Evolutionary conservation across 2,113 vertebrate genomes (phyloP).

Genomic region (Narcine bancroftii): DNA sequence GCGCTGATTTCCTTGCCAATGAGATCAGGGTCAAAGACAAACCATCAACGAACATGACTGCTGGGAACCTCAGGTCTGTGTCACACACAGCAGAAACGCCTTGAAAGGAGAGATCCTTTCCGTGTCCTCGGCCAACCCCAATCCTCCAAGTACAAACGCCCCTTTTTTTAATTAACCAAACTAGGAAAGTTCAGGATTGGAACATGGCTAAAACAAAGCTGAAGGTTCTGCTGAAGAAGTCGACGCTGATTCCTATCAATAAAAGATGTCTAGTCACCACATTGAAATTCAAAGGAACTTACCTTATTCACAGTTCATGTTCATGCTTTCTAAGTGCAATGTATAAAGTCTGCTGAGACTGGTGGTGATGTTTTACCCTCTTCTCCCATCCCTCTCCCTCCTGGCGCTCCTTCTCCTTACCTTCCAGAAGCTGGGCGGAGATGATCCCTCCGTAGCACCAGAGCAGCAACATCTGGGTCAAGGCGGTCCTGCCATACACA

Average conservation of each 20-base stretch:
- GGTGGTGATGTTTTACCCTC: background rate
- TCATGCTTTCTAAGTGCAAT: background rate
- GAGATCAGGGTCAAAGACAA: background rate
- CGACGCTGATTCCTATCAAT: background rate
- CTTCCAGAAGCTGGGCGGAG: conserved; percentile 11
- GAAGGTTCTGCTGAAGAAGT: background rate
- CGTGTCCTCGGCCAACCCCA: background rate
- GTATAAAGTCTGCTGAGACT: background rate
- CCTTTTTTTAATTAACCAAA: conserved; percentile 24
- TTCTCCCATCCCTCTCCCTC: background rate
- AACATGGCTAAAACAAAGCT: background rate
- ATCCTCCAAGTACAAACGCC: background rate
- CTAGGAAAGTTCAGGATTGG: background rate
- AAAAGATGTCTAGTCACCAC: background rate
- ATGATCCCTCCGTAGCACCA: background rate
- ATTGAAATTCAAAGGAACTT: too few relatives aligned
- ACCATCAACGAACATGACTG: background rate
- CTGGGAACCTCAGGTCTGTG: background rate
- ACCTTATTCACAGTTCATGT: background rate
- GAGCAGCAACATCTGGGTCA: background rate
- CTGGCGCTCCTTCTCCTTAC: conserved; percentile 9
- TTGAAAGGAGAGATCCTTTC: background rate
- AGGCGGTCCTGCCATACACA: background rate
- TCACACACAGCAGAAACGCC: background rate
- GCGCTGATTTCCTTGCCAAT: background rate